phyloP scores from a whole-genome alignment of 2,888 invertebrate species.

The Dexiosoma caninum region DNA sequence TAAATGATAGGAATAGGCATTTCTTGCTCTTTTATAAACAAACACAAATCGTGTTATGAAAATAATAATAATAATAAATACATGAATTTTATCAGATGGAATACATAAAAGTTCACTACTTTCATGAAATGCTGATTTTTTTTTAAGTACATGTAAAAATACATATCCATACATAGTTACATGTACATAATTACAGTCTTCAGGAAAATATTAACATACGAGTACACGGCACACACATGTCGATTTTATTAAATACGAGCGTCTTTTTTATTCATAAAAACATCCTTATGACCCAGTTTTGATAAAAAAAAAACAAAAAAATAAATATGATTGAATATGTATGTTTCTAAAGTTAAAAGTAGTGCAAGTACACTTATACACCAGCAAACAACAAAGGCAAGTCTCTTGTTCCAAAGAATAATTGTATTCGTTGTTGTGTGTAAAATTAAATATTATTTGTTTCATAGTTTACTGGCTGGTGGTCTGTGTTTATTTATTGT shows the following conservation, averaged over 20 bases:
- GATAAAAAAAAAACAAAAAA: neutral
- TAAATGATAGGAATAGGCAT: neutral
- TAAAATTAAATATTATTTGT: slow-evolving; percentile 31
- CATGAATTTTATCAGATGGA: slow-evolving; percentile 53
- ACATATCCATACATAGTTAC: neutral
- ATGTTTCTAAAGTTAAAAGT: slow-evolving; percentile 24
- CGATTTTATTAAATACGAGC: slow-evolving; percentile 60
- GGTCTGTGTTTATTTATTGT: neutral
- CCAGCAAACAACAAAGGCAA: neutral
- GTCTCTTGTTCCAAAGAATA: slow-evolving; percentile 8
- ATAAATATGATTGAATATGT: slow-evolving; percentile 3
- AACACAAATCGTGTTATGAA: no score
- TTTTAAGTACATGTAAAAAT: neutral
- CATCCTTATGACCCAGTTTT: slow-evolving; percentile 59
- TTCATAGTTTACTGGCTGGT: neutral
- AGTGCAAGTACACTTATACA: slow-evolving; percentile 10
- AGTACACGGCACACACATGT: slow-evolving; percentile 23
- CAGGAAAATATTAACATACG: slow-evolving; percentile 1
- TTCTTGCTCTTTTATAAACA: neutral
- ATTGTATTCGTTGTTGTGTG: slow-evolving; percentile 20
- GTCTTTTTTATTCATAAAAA: slow-evolving; percentile 56
- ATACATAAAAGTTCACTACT: slow-evolving; percentile 11
- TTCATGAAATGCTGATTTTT: no score
- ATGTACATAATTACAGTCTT: neutral
- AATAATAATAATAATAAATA: slow-evolving; percentile 2